Evolutionary conservation across 2,797 vertebrate genomes (phyloP), one percentile per base, ranked within the genome.

Genomic region (Myotis pilosus): DNA sequence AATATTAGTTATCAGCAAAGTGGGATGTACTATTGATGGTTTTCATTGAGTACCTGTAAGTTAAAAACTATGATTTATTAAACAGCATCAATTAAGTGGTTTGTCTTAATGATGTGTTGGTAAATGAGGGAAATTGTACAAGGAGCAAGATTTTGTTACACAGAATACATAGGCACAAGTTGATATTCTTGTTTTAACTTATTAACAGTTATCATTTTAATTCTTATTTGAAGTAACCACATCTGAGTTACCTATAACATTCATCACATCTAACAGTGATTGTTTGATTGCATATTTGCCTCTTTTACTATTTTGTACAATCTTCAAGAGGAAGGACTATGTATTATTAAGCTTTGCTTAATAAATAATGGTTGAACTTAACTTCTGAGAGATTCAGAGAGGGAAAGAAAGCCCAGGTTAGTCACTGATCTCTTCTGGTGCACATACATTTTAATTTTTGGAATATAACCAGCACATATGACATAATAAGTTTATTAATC

Each of bases 181-280:
- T 87, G 33, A 49, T 66, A 51, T 76, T 80, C n/a, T 80, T 79
- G 12, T 87, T 75, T 95, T 95, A 33, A 57, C n/a, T 68, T 93
- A 41, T 90, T 83, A 60, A 11, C 8, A 89, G 25, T 87, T 66
- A 33, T 74, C 55, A 79, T 53, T 93, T 90, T 62, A 83, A 62
- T 94, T 8, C 38, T 92, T 84, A 75, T 79, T 92, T 78, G 57
- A 41, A 55, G 11, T 68, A 62, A 41, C 4, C 23, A 38, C 6
- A 4, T 55, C 23, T 85, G 74, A 80, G 30, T 74, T 68, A 62
- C 12, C 20, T 69, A 7, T 33, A 33, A 25, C 22, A 53, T 47
- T 10, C 5, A 25, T 92, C 20, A 12, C 79, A 72, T 92, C 68
- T 85, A 57, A 69, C 22, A 69, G 13, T 62, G 57, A 22, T 85